Evolutionary conservation across 2,888 invertebrate genomes (phyloP), one percentile per base, ranked within the genome.

Genomic region (Clivina fossor): DNA sequence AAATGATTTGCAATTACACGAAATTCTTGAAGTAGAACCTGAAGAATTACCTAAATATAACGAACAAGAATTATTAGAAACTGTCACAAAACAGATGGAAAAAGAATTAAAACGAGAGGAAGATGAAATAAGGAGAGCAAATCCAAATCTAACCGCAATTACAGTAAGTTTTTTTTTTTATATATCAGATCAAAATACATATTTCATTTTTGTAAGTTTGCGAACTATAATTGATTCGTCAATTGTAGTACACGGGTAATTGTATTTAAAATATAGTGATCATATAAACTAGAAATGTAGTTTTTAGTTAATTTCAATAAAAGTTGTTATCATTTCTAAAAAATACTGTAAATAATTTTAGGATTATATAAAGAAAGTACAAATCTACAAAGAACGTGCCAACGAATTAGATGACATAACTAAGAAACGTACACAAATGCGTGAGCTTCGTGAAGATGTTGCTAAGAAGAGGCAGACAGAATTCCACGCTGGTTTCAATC

Each of bases 401-500:
- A 79, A 82, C 0, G 92, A 93, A 60, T 71, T 97, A 2, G 90
- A 94, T 56, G 84, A 84, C 35, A 85, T 95, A 2, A 93, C 91
- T 0, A 76, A 76, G 0, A 80, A 84, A 60, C 79, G 93, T 48
- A 89, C 92, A 64, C 82, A 85, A 64, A 86, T 92, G 76, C 78
- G 90, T n/a, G 79, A 82, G 1, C 70, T 84, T 2, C 83, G 81
- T 63, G 85, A 86, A 55, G 79, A 80, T 56, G 75, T 92, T 0
- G 80, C 83, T 41, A 87, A 85, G 69, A 87, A 82, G 65, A 80
- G 91, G 20, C 83, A 80, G 54, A 80, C 79, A 1, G 95, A 97
- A 68, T 97, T 97, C 71, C 81, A 91, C 76, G 76, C 78, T 63
- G 94, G 95, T 2, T 97, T 93, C 69, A 84, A 82, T 53, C 83